A percentile compares a stretch with the other conserved stretches of the same genome.
Evolutionary conservation across 2,113 vertebrate species (phyloP).

Genomic region (Orientallactaga bullata): DNA sequence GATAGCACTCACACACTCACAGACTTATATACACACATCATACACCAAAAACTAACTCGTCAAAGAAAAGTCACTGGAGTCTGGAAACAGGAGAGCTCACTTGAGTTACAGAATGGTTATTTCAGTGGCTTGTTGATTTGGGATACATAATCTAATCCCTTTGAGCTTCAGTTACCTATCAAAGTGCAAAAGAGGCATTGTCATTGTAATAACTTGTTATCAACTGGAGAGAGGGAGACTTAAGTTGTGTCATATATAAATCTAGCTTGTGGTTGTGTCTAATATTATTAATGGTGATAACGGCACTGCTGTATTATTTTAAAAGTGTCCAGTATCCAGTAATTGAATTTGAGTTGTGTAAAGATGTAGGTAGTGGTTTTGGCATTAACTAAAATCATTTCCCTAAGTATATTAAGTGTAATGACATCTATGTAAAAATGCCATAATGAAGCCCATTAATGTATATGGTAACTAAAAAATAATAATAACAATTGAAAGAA

Average conservation of each 20-base stretch:
- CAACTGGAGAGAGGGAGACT: background rate
- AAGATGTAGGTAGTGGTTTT: background rate
- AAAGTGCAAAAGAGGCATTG: background rate
- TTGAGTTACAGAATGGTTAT: background rate
- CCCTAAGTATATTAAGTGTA: background rate
- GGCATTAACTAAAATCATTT: background rate
- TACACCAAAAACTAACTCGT: too few species aligned
- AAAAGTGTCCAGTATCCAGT: background rate
- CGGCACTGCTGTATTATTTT: background rate
- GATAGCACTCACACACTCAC: too few species aligned
- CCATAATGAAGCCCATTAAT: background rate
- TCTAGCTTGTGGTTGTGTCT: background rate
- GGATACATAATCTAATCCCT: background rate
- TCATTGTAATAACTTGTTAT: background rate
- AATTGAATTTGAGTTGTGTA: slow-evolving; percentile 16
- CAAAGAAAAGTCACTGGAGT: background rate
- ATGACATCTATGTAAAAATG: background rate
- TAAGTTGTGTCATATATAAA: background rate
- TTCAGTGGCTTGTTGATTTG: background rate
- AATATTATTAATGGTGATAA: background rate
- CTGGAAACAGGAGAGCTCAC: background rate
- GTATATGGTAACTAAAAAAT: background rate
- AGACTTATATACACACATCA: too few species aligned
- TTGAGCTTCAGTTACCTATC: background rate
- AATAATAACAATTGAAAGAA: background rate